Evolutionary conservation across 2,113 vertebrate genomes (phyloP).

Genomic region (Anolis sagrei): DNA sequence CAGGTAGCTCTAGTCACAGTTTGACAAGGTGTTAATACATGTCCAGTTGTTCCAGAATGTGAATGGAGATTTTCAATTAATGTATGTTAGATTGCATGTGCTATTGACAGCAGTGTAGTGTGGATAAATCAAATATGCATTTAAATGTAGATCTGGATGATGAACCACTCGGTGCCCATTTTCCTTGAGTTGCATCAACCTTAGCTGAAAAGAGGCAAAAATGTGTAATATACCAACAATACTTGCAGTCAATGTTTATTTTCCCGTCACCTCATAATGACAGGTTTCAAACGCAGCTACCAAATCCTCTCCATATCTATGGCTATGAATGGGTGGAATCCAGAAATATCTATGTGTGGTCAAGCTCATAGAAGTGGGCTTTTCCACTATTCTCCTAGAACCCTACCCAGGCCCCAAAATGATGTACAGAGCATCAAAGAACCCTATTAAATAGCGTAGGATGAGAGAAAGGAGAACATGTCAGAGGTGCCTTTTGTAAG

Average conservation of each 20-base stretch:
- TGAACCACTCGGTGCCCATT: neutral
- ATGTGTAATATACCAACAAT: neutral
- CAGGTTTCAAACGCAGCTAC: neutral
- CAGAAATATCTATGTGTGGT: neutral
- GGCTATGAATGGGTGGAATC: too few relatives aligned
- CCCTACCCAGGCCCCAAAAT: too few relatives aligned
- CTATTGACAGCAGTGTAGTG: neutral
- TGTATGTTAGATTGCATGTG: neutral
- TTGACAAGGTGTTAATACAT: neutral
- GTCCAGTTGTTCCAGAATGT: neutral
- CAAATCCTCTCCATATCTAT: neutral
- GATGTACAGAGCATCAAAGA: too few relatives aligned
- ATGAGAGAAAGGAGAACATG: too few relatives aligned
- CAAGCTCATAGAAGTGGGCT: too few relatives aligned
- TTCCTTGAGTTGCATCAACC: neutral
- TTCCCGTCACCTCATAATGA: neutral
- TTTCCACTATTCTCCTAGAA: too few relatives aligned
- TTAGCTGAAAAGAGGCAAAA: neutral
- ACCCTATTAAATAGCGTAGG: too few relatives aligned
- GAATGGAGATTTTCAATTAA: neutral
- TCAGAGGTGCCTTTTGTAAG: too few relatives aligned
- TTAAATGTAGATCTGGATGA: too few relatives aligned
- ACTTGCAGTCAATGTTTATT: neutral
- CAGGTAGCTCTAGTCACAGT: constrained; percentile 18
- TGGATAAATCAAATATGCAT: neutral